phyloP scores from a whole-genome alignment of 2,113 vertebrate species.

The Cynopterus brachyotis region DNA sequence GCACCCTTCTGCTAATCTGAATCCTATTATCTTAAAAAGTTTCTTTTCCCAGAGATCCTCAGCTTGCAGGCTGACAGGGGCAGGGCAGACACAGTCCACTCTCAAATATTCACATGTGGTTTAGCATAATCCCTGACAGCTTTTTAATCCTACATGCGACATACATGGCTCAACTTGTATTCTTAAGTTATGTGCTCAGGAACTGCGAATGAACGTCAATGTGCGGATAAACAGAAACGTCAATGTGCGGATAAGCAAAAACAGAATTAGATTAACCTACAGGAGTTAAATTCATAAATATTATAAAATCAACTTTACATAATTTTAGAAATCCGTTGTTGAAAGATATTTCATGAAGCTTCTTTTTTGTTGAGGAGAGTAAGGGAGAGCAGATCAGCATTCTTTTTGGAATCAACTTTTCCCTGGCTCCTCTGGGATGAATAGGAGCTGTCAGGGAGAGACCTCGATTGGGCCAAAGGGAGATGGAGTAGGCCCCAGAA shows the following conservation, averaged over 20 bases:
- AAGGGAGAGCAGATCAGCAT: not conserved
- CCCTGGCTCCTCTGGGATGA: not conserved
- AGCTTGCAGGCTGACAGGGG: not conserved
- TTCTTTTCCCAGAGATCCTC: not conserved
- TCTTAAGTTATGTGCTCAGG: not conserved
- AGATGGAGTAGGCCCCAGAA: rapidly evolving
- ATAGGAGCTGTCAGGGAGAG: not conserved
- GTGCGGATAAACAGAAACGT: not conserved
- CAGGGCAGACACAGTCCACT: not conserved
- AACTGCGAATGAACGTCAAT: not conserved
- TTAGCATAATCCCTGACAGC: not conserved
- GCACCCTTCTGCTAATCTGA: not conserved
- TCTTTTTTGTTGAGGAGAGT: not conserved
- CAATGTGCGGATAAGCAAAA: not conserved
- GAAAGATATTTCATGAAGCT: not conserved
- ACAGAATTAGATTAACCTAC: not conserved
- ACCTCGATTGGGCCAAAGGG: not conserved
- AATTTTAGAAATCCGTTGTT: not conserved
- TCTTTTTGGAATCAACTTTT: not conserved
- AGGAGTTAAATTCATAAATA: not conserved
- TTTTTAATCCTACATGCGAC: not conserved
- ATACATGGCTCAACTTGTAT: not conserved
- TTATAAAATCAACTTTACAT: not conserved
- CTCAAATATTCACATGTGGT: not conserved
- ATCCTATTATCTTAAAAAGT: not conserved